phyloP scores from a whole-genome alignment of 2,797 vertebrate genomes.

The Carcharodon carcharias region DNA sequence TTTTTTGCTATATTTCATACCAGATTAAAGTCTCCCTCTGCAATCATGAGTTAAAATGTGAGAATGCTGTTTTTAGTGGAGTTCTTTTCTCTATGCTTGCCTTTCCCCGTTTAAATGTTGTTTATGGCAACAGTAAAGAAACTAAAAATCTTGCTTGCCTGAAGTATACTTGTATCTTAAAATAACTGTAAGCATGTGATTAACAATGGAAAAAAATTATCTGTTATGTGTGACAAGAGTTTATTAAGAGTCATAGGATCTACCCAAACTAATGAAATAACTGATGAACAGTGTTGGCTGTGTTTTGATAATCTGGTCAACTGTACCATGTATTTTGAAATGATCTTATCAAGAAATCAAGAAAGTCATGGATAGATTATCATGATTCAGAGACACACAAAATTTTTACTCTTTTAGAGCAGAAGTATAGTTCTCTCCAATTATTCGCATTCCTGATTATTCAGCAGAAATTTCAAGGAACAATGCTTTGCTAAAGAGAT shows the following conservation, averaged over 20 bases:
- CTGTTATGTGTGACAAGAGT: not conserved
- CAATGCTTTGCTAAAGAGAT: not conserved
- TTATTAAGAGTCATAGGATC: not conserved
- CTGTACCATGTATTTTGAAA: not conserved
- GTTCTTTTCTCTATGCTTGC: not conserved
- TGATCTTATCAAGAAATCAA: not conserved
- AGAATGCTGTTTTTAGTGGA: too few species aligned
- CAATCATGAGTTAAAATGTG: not conserved
- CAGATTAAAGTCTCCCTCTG: not conserved
- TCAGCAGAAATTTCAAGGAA: not conserved
- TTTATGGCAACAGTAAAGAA: not conserved
- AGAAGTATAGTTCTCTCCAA: not conserved
- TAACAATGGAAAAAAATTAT: not conserved
- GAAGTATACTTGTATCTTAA: not conserved
- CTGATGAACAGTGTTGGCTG: not conserved
- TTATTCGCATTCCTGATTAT: not conserved
- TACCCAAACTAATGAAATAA: constrained; percentile 19
- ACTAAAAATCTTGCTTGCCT: not conserved
- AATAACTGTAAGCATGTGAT: constrained; percentile 1
- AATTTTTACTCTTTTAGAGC: not conserved
- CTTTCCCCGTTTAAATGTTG: not conserved
- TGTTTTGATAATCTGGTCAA: not conserved
- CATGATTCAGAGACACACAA: not conserved
- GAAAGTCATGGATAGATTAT: not conserved
- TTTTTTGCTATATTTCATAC: not conserved